Percentiles rank a stretch among this genome's conserved stretches.
phyloP scores from a whole-genome alignment of 2,113 vertebrate genomes.

The Alligator sinensis region DNA sequence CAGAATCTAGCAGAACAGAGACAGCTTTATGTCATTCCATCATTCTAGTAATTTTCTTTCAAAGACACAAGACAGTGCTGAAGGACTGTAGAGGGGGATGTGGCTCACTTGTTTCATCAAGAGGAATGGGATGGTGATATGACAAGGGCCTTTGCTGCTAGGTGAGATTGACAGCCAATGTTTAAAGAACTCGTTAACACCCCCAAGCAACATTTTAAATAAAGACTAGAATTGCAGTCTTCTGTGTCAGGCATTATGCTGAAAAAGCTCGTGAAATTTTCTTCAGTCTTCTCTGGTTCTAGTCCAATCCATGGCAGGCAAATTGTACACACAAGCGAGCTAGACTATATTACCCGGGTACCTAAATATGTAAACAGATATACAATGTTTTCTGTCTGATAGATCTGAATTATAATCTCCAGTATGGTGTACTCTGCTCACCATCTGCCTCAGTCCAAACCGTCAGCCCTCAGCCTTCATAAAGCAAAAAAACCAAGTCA shows the following conservation, averaged over 20 bases:
- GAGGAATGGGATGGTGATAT: neutral
- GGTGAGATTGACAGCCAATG: neutral
- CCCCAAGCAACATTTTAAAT: neutral
- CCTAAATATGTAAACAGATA: constrained; percentile 20
- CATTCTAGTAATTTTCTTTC: neutral
- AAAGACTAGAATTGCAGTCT: neutral
- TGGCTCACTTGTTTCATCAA: neutral
- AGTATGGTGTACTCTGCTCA: neutral
- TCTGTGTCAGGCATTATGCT: neutral
- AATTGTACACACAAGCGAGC: constrained; percentile 75
- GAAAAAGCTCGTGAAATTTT: neutral
- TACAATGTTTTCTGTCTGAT: neutral
- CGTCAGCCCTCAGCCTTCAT: neutral
- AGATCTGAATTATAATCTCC: neutral
- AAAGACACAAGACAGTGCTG: neutral
- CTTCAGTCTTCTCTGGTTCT: constrained; percentile 68
- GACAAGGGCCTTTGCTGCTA: neutral
- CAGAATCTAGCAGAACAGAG: neutral
- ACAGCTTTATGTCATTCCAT: neutral
- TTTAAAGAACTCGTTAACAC: neutral
- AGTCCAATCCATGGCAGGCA: constrained; percentile 70
- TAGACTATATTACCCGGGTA: constrained; percentile 68
- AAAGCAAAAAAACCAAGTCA: neutral
- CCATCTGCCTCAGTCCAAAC: neutral
- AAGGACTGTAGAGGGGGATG: neutral